Evolutionary conservation across 2,113 vertebrate genomes (phyloP).

Genomic region (Pteronura brasiliensis): DNA sequence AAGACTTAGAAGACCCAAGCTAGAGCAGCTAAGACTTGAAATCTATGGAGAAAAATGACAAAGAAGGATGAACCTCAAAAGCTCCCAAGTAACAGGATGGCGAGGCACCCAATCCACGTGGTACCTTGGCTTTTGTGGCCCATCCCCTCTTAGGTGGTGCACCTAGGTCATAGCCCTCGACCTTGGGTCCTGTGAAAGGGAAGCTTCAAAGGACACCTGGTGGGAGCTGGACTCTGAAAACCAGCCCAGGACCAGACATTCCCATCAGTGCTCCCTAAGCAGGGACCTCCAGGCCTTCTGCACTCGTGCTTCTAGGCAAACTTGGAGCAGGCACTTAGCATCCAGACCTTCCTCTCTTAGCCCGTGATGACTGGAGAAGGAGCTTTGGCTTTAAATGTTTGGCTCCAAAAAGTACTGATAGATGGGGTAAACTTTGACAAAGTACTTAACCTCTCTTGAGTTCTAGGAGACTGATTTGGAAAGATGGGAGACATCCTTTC

Average conservation of each 20-base stretch:
- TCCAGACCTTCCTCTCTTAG: neutral
- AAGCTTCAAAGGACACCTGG: neutral
- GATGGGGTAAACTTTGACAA: neutral
- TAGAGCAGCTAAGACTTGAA: neutral
- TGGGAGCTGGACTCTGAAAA: neutral
- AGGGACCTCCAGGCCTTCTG: neutral
- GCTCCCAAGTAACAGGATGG: neutral
- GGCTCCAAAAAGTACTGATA: neutral
- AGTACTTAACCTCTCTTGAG: neutral
- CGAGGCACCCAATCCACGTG: neutral
- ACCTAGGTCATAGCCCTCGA: neutral
- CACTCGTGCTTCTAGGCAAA: neutral
- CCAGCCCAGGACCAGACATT: neutral
- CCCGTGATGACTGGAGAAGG: neutral
- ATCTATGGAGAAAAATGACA: neutral
- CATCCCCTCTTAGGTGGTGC: neutral
- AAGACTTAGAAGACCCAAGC: neutral
- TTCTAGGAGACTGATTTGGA: neutral
- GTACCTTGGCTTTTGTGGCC: neutral
- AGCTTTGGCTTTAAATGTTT: neutral
- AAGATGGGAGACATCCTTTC: neutral
- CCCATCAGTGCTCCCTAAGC: neutral
- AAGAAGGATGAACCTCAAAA: neutral
- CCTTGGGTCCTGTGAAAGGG: neutral
- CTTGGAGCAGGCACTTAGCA: neutral